A percentile compares a stretch with the other conserved stretches of the same genome.
Evolutionary conservation across 2,113 vertebrate species (phyloP).

Genomic region (Thymallus thymallus): DNA sequence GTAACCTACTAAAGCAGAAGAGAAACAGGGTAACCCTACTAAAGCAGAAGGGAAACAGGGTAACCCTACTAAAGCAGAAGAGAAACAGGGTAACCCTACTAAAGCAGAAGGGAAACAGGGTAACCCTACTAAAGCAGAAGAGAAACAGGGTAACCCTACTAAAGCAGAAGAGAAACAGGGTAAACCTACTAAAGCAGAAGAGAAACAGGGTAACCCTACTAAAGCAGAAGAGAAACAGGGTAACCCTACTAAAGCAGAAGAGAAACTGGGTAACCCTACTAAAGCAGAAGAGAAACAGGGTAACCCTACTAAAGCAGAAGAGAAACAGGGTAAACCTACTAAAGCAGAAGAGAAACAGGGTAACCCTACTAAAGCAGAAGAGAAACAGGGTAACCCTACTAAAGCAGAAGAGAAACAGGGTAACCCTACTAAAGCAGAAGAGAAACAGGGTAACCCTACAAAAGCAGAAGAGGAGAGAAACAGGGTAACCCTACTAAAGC

Average conservation of each 20-base stretch:
- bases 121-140: slow-evolving; percentile 74
- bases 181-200: slow-evolving; percentile 74
- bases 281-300: neutral
- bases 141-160: slow-evolving; percentile 70
- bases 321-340: slow-evolving; percentile 70
- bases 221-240: neutral
- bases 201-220: slow-evolving; percentile 70
- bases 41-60: neutral
- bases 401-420: neutral
- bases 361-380: slow-evolving; percentile 74
- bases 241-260: slow-evolving; percentile 74
- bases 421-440: slow-evolving; percentile 74
- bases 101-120: neutral
- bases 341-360: neutral
- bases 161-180: neutral
- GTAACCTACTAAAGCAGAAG: slow-evolving; percentile 74
- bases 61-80: slow-evolving; percentile 74
- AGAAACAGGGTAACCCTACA: slow-evolving; percentile 64
- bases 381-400: slow-evolving; percentile 70
- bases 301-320: slow-evolving; percentile 74
- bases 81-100: slow-evolving; percentile 70
- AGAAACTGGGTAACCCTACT: slow-evolving; percentile 70
- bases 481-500: slow-evolving; percentile 74
- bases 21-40: slow-evolving; percentile 70
- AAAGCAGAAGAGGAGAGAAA: neutral